These are phyloP conservation scores for Hippoglossus hippoglossus DNA, from an alignment of 2,797 vertebrate species.

Conservation along the genomic window DNA sequence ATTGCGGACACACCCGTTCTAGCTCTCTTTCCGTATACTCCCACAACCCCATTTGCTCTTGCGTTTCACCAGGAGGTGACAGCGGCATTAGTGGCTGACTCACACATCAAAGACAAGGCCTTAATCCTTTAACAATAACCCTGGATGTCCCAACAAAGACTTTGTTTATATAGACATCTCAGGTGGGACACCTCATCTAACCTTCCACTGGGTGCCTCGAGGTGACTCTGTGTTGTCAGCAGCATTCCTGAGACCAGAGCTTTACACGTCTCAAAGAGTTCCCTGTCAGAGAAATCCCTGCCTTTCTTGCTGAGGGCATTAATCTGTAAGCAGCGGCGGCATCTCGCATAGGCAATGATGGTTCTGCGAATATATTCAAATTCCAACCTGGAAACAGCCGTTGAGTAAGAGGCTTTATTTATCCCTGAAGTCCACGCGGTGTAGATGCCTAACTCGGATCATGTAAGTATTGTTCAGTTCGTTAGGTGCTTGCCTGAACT, in stretches of 20 bases:
- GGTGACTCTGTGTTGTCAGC: conserved; percentile 63
- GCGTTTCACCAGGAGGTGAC: conserved; percentile 54
- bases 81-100: conserved; percentile 78
- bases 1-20: conserved; percentile 31
- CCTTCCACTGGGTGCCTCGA: conserved; percentile 75
- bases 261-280: conserved; percentile 46
- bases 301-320: conserved; percentile 39
- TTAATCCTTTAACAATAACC: conserved; percentile 81
- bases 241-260: conserved; percentile 56
- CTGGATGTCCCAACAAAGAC: conserved; percentile 84
- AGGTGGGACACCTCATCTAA: conserved; percentile 86
- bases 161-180: conserved; percentile 85
- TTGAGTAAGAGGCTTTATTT: conserved; percentile 12
- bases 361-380: conserved; percentile 19
- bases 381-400: conserved; percentile 21
- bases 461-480: conserved; percentile 31
- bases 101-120: conserved; percentile 84
- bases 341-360: not conserved
- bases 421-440: conserved; percentile 12
- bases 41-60: conserved; percentile 62
- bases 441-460: conserved; percentile 10
- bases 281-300: conserved; percentile 38
- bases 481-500: conserved; percentile 38
- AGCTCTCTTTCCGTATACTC: conserved; percentile 42
- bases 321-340: conserved; percentile 23